Conservation (phyloP, 2,797 vertebrate species). For the Cyclura pinguis region DNA sequence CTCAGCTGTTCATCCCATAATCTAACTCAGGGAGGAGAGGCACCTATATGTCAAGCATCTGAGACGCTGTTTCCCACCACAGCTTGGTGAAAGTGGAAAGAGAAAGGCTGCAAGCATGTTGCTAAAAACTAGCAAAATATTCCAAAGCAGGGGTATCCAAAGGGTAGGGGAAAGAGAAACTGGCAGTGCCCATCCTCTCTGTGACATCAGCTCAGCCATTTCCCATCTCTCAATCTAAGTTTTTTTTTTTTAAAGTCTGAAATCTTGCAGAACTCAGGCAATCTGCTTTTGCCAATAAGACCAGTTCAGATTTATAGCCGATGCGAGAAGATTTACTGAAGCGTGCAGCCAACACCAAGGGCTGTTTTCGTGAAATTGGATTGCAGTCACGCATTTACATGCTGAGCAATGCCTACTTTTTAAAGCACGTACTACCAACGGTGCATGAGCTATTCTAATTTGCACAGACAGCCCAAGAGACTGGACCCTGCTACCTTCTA, state of each 20-base stretch:
- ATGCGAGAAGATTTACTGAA: neutral
- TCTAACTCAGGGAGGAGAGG: neutral
- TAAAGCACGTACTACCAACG: accelerated
- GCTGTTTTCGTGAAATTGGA: neutral
- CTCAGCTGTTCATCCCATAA: neutral
- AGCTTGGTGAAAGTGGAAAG: neutral
- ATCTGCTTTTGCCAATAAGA: neutral
- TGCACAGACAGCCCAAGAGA: neutral
- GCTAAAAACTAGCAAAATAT: slow-evolving; percentile 17
- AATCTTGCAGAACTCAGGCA: neutral
- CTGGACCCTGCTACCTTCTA: accelerated
- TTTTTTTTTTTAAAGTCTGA: neutral
- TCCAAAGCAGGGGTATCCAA: neutral
- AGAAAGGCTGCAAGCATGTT: too few relatives aligned
- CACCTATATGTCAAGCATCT: neutral
- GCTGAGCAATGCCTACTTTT: neutral
- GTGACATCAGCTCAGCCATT: neutral
- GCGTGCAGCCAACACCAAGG: neutral
- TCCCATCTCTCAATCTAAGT: neutral
- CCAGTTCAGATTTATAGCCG: neutral
- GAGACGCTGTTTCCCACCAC: neutral
- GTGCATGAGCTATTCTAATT: neutral
- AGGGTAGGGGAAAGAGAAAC: too few relatives aligned
- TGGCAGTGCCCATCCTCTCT: neutral
- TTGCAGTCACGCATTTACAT: neutral